Percentiles rank a stretch among this genome's conserved stretches.
Evolutionary conservation across 2,888 invertebrate species (phyloP).

Genomic region (Lycia hirtaria): DNA sequence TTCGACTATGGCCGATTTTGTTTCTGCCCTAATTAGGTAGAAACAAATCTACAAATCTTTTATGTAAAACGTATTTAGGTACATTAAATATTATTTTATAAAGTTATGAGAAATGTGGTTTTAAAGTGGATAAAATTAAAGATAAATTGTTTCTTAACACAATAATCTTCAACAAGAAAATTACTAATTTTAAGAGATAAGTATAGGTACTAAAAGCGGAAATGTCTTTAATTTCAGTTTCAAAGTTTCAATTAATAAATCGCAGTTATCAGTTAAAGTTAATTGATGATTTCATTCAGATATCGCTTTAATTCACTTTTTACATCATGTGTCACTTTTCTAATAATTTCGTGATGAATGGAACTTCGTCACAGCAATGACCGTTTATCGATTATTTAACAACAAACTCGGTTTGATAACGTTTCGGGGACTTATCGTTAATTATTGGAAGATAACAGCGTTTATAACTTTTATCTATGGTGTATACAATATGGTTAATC

Average conservation of each 20-base stretch:
- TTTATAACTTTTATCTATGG: conserved; percentile 62
- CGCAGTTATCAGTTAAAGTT: conserved; percentile 7
- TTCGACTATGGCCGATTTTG: too few relatives aligned
- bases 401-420: conserved; percentile 79
- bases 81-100: too few relatives aligned
- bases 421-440: conserved; percentile 79
- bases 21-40: too few relatives aligned
- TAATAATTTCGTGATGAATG: conserved; percentile 21
- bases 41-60: too few relatives aligned
- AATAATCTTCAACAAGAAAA: too few relatives aligned
- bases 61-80: too few relatives aligned
- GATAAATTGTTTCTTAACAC: too few relatives aligned
- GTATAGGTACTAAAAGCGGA: too few relatives aligned
- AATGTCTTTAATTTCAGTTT: conserved; percentile 12
- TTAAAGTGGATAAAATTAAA: too few relatives aligned
- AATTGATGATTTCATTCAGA: conserved; percentile 19
- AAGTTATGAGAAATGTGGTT: too few relatives aligned
- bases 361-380: conserved; percentile 59
- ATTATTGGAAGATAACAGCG: conserved; percentile 80
- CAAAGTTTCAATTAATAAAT: conserved; percentile 1
- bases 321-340: conserved; percentile 29
- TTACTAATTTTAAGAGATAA: too few relatives aligned
- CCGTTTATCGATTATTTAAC: conserved; percentile 84
- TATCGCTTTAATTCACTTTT: conserved; percentile 15
- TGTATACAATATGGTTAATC: conserved; percentile 31